Evolutionary conservation across 1,140 invertebrate genomes (phyloP), one percentile per base, ranked within the genome.

Genomic region (Lethocerus indicus): DNA sequence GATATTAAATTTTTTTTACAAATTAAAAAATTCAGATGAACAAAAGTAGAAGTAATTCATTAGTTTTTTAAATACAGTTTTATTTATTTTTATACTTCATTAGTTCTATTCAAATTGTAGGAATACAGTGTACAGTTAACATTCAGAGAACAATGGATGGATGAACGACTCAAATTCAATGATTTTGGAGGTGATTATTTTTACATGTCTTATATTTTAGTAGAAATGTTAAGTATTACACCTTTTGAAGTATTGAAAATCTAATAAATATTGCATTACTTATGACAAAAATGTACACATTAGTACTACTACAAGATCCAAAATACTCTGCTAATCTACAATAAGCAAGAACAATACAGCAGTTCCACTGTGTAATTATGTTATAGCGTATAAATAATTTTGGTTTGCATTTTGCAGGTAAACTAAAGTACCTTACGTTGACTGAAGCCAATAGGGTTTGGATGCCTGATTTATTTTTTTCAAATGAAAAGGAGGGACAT

Each of bases 401-500:
- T 20, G 26, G 27, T 37, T 20, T 41, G 21, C n/a, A n/a, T 27
- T 46, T 50, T 55, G 58, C 63, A 86, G 83, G 84, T 59, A 78
- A 78, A 56, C 73, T 91, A 36, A 87, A 87, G 67, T 93, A 92
- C 69, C 71, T 92, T 52, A 94, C 87, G 40, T 72, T 92, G 61
- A 94, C 87, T 27, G 91, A 93, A 66, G 85, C 84, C 21, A 83
- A 80, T 67, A 79, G 84, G 61, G 90, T 92, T 47, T 94, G 90
- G 90, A 94, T 93, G 87, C 91, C 91, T 14, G 92, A 96, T 72
- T 73, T 95, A 53, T 96, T 96, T 74, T 96, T 96, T 67, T 87
- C 87, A 26, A 96, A 96, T 60, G 92, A 96, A 71, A 94, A 95
- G 65, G 89, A 90, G 62, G 90, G 91, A 36, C 87, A 94, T 64